Conservation (phyloP, 2,113 vertebrate genomes). For the Kobus ellipsiprymnus region DNA sequence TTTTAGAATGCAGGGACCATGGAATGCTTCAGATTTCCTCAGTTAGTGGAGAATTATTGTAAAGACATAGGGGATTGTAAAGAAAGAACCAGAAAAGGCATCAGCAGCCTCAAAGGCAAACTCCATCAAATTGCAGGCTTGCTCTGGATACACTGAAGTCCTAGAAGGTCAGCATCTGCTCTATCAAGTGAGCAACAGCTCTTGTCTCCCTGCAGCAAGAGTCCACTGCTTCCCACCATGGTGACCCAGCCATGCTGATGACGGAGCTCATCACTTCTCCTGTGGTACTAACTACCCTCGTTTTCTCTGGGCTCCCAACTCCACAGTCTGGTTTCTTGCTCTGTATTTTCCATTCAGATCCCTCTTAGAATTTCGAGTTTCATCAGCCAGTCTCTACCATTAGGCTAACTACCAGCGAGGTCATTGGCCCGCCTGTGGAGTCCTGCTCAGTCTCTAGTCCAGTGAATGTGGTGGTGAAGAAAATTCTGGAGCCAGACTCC, state of each 20-base stretch:
- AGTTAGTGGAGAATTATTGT: background rate
- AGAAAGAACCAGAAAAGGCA: background rate
- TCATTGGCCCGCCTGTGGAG: background rate
- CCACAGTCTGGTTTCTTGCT: background rate
- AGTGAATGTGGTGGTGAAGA: background rate
- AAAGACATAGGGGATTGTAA: background rate
- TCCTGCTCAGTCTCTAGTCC: background rate
- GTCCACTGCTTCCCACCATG: background rate
- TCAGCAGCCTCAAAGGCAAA: background rate
- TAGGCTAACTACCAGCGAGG: background rate
- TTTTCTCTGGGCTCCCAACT: background rate
- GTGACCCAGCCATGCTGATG: background rate
- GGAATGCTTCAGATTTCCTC: background rate
- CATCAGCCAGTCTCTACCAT: background rate
- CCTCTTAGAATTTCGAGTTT: background rate
- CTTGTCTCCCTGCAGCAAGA: background rate
- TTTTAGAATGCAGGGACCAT: background rate
- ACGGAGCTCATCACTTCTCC: background rate
- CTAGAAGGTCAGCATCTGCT: background rate
- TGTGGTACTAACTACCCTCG: background rate
- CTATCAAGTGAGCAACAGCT: background rate
- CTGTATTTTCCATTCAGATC: background rate
- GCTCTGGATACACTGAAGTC: background rate
- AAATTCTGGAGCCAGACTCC: background rate
- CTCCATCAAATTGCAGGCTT: background rate